These are phyloP conservation scores for Popillia japonica DNA, from an alignment of 1,140 invertebrate genomes.

Conservation along the genomic window DNA sequence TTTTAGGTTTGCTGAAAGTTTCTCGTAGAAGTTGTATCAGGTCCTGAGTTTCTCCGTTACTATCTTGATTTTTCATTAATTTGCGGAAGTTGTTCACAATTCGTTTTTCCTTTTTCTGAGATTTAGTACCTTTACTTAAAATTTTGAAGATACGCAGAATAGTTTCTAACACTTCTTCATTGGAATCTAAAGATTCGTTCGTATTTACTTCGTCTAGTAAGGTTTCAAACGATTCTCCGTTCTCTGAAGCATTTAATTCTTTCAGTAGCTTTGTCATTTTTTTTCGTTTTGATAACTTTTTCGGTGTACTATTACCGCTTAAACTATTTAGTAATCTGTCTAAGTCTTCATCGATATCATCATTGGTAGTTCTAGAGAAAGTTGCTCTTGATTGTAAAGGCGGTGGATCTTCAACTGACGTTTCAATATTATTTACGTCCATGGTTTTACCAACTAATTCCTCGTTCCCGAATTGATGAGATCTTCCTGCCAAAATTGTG, in stretches of 20 bases:
- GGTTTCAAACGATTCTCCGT: slow-evolving; percentile 22
- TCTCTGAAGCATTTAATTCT: neutral
- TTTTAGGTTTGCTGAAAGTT: neutral
- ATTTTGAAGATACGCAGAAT: neutral
- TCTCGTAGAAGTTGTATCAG: neutral
- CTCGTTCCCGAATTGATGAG: neutral
- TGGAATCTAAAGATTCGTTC: slow-evolving; percentile 31
- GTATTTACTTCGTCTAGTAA: slow-evolving; percentile 48
- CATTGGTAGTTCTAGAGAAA: neutral
- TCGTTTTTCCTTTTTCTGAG: neutral
- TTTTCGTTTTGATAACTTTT: neutral
- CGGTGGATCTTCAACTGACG: neutral
- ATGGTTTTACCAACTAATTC: neutral
- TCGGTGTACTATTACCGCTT: neutral
- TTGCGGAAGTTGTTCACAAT: neutral
- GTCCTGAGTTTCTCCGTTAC: neutral
- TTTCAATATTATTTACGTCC: neutral
- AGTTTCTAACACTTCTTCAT: neutral
- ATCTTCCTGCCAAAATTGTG: neutral
- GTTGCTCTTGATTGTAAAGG: neutral
- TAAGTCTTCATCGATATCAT: neutral
- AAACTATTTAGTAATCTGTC: neutral
- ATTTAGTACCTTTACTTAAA: neutral
- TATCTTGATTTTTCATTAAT: slow-evolving; percentile 8
- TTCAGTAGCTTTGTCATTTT: neutral